Conservation (phyloP, 2,113 vertebrate genomes). For the Oreochromis tanganicae region DNA sequence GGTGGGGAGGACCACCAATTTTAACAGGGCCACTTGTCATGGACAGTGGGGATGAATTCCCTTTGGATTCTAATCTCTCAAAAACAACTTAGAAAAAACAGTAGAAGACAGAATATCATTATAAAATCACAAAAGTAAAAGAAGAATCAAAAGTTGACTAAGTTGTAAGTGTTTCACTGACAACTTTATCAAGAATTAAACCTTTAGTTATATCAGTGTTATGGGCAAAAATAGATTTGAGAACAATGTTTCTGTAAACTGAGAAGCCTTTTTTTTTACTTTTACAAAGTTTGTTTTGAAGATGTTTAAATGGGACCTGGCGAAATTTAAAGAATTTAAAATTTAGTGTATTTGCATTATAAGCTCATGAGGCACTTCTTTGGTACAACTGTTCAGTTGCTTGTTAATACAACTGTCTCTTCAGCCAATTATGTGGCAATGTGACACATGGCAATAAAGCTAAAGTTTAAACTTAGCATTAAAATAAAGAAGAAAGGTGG, state of each 20-base stretch:
- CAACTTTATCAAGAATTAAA: neutral
- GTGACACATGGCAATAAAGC: neutral
- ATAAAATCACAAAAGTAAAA: neutral
- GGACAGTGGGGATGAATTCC: neutral
- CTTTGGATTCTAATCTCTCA: neutral
- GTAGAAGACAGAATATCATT: neutral
- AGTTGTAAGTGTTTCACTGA: neutral
- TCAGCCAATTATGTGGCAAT: neutral
- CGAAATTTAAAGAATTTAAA: neutral
- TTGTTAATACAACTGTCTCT: neutral
- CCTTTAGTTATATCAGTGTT: neutral
- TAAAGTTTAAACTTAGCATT: neutral
- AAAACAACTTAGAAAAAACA: neutral
- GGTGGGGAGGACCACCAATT: neutral
- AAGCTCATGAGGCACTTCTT: neutral
- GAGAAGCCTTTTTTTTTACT: neutral
- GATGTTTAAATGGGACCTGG: neutral
- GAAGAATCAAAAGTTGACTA: neutral
- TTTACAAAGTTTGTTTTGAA: neutral
- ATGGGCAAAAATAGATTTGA: neutral
- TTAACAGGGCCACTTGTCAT: conserved; percentile 1
- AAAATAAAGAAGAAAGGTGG: neutral
- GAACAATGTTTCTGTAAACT: neutral
- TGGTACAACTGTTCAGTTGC: neutral
- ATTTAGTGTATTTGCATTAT: neutral